phyloP scores from a whole-genome alignment of 1,140 invertebrate genomes.

The Xylocopa sonorina region DNA sequence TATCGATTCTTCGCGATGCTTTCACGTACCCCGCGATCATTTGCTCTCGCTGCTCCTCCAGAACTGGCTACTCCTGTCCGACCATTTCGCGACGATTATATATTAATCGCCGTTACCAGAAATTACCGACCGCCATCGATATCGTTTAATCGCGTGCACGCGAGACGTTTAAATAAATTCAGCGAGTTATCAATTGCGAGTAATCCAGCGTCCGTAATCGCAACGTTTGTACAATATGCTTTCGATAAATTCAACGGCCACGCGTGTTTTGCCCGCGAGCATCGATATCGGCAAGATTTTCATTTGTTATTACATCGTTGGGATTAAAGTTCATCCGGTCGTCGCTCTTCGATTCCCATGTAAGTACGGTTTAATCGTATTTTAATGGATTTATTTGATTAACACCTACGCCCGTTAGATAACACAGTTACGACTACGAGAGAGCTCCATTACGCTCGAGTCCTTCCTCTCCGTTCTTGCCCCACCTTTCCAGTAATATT shows the following conservation, averaged over 20 bases:
- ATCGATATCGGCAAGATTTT: not conserved
- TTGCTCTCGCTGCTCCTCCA: not conserved
- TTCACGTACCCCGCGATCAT: too few relatives aligned
- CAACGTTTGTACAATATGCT: not conserved
- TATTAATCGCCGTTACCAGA: not conserved
- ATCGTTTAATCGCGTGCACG: not conserved
- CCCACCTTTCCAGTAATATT: not conserved
- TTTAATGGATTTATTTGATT: not conserved
- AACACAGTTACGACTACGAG: not conserved
- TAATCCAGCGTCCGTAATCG: not conserved
- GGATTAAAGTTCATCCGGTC: not conserved
- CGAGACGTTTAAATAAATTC: not conserved
- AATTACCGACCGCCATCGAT: not conserved
- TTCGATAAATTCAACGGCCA: not conserved
- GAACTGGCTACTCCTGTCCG: too few relatives aligned
- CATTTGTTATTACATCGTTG: too few relatives aligned
- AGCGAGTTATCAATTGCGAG: not conserved
- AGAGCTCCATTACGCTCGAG: not conserved
- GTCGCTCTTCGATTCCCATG: not conserved
- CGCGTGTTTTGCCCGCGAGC: not conserved
- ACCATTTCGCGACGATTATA: too few relatives aligned
- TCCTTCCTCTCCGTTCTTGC: not conserved
- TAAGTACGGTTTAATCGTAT: too few relatives aligned
- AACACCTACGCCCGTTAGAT: not conserved
- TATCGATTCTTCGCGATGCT: too few relatives aligned